Percentiles rank a stretch among this genome's conserved stretches.
Conservation (phyloP, 2,113 vertebrate species). For the rat (Rattus norvegicus) region GRCr8 NC_086028.1:63537501-63538000, state of each 20-base stretch:
- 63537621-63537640: not conserved
- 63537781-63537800: too few species aligned
- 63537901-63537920: not conserved
- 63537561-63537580: not conserved
- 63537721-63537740: too few species aligned
- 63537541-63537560: too few species aligned
- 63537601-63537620: not conserved
- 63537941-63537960: not conserved
- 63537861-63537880: not conserved
- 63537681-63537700: not conserved
- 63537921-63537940: not conserved
- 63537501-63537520: not conserved
- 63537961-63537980: not conserved
- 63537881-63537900: not conserved
- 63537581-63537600: not conserved
- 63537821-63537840: too few species aligned
- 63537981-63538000: not conserved
- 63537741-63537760: too few species aligned
- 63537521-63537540: not conserved
- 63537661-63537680: not conserved
- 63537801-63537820: too few species aligned
- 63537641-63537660: not conserved
- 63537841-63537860: too few species aligned
- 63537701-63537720: not conserved
- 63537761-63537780: too few species aligned